Evolutionary conservation across 2,888 invertebrate species (phyloP).

Genomic region (Tachina fera): DNA sequence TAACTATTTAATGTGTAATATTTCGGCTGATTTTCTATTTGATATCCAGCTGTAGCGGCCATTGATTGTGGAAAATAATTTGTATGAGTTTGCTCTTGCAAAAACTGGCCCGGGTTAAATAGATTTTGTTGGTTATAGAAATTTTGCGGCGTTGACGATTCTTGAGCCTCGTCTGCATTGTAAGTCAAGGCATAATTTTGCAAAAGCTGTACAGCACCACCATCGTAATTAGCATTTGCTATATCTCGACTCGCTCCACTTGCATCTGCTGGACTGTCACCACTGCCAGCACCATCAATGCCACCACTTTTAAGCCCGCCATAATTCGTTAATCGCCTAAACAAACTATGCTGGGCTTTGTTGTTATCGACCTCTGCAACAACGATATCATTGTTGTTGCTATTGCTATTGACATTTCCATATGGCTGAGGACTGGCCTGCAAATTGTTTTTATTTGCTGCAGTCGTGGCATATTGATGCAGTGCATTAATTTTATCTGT

Average conservation of each 20-base stretch:
- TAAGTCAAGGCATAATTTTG: constrained; percentile 61
- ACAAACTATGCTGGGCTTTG: constrained; percentile 59
- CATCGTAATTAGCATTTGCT: not conserved
- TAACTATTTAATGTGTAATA: constrained; percentile 66
- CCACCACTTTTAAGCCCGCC: constrained; percentile 8
- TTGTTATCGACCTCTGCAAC: constrained; percentile 28
- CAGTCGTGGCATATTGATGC: constrained; percentile 39
- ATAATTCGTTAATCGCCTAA: constrained; percentile 66
- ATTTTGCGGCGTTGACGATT: constrained; percentile 29
- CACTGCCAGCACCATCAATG: not conserved
- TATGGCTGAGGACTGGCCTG: constrained; percentile 40
- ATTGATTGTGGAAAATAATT: constrained; percentile 67
- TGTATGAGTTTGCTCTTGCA: constrained; percentile 56
- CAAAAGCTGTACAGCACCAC: not conserved
- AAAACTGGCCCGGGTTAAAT: constrained; percentile 22
- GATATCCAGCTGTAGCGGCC: constrained; percentile 56
- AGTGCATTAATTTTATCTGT: constrained; percentile 43
- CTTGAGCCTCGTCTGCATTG: constrained; percentile 53
- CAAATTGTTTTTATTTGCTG: constrained; percentile 77
- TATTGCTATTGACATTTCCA: constrained; percentile 61
- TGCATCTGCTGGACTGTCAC: not conserved
- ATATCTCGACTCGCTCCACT: not conserved
- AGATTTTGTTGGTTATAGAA: constrained; percentile 53
- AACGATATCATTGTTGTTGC: constrained; percentile 13
- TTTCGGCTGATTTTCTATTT: constrained; percentile 55